These are phyloP conservation scores for Phoeniculus purpureus DNA, from an alignment of 2,797 vertebrate species.

Conservation along the genomic window DNA sequence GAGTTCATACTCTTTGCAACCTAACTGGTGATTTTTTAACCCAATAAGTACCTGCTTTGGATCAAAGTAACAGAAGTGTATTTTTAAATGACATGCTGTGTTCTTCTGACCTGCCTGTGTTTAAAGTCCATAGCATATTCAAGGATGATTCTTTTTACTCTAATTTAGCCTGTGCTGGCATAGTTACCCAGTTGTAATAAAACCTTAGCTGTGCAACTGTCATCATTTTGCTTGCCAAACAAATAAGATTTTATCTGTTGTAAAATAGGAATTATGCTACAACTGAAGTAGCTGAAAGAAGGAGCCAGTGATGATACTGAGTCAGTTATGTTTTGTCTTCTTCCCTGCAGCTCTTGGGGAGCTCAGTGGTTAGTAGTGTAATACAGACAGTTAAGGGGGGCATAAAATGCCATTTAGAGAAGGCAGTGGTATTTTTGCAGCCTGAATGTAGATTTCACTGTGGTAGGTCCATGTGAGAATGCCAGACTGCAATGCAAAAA, in stretches of 20 bases:
- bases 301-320: not conserved
- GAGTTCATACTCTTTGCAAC: not conserved
- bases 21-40: not conserved
- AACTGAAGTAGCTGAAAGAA: not conserved
- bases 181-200: not conserved
- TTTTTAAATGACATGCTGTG: not conserved
- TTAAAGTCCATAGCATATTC: not conserved
- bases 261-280: not conserved
- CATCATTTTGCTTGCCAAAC: not conserved
- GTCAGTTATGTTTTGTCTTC: not conserved
- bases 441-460: conserved; percentile 12
- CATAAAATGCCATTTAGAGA: not conserved
- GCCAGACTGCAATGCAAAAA: not conserved
- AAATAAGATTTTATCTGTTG: not conserved
- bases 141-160: not conserved
- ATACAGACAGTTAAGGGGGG: not conserved
- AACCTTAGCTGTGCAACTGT: not conserved
- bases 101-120: not conserved
- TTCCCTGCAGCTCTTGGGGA: not conserved
- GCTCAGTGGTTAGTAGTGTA: not conserved
- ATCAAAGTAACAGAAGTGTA: not conserved
- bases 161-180: not conserved
- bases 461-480: conserved; percentile 44
- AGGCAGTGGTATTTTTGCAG: not conserved
- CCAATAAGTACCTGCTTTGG: not conserved